Percentiles rank a stretch among this genome's conserved stretches.
These are phyloP conservation scores for Calephelis perditalis DNA, from an alignment of 2,888 invertebrate genomes.

Conservation along the genomic window DNA sequence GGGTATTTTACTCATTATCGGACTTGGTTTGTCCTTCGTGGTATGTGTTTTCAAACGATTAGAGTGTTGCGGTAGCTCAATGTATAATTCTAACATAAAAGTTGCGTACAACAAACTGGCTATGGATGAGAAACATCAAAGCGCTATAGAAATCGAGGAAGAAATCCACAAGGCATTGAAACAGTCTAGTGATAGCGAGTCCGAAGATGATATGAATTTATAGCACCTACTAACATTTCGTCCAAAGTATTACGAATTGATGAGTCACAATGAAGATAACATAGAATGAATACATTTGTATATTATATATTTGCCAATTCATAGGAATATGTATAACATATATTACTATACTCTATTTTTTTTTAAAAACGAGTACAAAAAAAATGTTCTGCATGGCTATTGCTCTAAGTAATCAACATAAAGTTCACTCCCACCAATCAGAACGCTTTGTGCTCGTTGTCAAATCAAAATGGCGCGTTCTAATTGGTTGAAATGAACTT, in stretches of 20 bases:
- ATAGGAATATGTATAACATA: too few relatives aligned
- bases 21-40: slow-evolving; percentile 45
- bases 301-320: too few relatives aligned
- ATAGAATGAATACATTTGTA: not conserved
- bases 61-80: slow-evolving; percentile 41
- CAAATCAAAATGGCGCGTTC: too few relatives aligned
- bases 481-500: too few relatives aligned
- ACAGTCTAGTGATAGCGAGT: slow-evolving; percentile 60
- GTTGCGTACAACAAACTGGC: slow-evolving; percentile 62
- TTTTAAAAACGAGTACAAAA: too few relatives aligned
- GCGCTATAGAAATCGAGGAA: slow-evolving; percentile 59
- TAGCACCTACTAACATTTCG: slow-evolving; percentile 51
- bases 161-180: slow-evolving; percentile 62
- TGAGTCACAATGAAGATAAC: slow-evolving; percentile 34
- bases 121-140: slow-evolving; percentile 57
- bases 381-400: too few relatives aligned
- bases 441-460: too few relatives aligned
- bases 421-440: too few relatives aligned
- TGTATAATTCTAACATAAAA: slow-evolving; percentile 53
- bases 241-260: slow-evolving; percentile 48
- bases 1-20: slow-evolving; percentile 47
- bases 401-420: too few relatives aligned
- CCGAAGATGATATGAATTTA: slow-evolving; percentile 63
- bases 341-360: too few relatives aligned
- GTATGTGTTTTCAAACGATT: slow-evolving; percentile 45